Conservation (phyloP, 1,140 invertebrate genomes). For the Aphis gossypii region DNA sequence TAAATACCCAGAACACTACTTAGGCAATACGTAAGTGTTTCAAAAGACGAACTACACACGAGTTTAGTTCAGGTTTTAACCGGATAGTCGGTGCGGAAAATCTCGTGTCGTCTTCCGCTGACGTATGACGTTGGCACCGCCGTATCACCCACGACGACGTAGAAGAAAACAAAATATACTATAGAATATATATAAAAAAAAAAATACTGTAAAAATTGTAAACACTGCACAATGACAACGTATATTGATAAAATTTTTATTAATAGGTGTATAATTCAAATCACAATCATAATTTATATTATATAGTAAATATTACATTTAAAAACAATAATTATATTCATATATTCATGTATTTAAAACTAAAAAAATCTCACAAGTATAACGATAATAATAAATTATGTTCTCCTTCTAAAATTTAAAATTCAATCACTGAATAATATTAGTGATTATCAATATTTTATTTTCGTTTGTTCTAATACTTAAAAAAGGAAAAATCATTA, state of each 20-base stretch:
- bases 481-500: background rate
- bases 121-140: too few relatives aligned
- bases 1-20: background rate
- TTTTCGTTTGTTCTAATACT: background rate
- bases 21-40: background rate
- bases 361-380: background rate
- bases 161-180: background rate
- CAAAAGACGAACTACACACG: background rate
- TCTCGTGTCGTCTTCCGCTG: background rate
- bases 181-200: background rate
- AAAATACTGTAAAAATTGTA: background rate
- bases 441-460: conserved; percentile 10
- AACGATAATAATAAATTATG: conserved; percentile 2
- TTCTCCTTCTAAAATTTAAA: conserved; percentile 22
- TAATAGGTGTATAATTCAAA: conserved; percentile 40
- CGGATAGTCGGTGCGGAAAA: background rate
- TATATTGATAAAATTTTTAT: conserved; percentile 26
- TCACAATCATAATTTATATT: conserved; percentile 42
- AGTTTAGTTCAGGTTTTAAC: background rate
- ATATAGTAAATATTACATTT: conserved; percentile 28
- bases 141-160: background rate
- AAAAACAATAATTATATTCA: background rate
- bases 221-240: background rate
- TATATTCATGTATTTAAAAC: background rate
- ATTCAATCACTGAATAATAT: background rate